Base-by-base conservation (phyloP, 2,888 invertebrate genomes). In the Leptopilina myrica region DNA sequence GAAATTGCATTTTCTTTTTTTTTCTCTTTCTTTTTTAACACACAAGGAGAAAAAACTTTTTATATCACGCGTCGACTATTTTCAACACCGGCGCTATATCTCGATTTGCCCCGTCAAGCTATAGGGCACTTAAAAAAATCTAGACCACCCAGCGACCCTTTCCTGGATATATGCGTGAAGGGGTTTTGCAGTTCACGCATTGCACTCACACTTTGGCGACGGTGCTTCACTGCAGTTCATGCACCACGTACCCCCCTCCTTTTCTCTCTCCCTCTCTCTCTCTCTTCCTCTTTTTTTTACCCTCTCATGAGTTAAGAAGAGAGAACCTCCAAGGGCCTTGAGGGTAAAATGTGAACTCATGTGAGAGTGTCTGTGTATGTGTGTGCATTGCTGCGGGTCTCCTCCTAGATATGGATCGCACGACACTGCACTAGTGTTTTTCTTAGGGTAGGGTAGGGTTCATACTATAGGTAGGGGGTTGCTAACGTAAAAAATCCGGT, bases 81-180 rank as follows among this genome's bases (percentile, higher is more conserved):
- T 73, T 56, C 56, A 49, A 73, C 56, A 56, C 49, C 67, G 26
- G 66, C 49, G 49, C 49, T 64, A 76, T 67, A 76, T 76, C 76
- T 64, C 69, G 79, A 79, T 79, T 59, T 76, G 76, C 46, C 64
- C 64, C 65, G 40, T 64, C 66, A 53, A 78, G 53, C 59, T 64
- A 66, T 76, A 84, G 84, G 84, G 83, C 83, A 86, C 87, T 88
- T 85, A 79, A 85, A 86, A 85, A 88, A 88, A 90, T 89, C 89
- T 90, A 89, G 90, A 90, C 89, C 90, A 90, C 88, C 89, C 89
- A 88, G 88, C 90, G 87, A 89, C 88, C 89, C 88, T 88, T 90
- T 89, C 84, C 85, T 46, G 78, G 79, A 79, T 49, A 49, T 49
- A 49, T 83, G 85, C 84, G 82, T 83, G 83, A 85, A 86, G 86